phyloP scores from a whole-genome alignment of 1,140 invertebrate species.

The Microplitis demolitor region DNA sequence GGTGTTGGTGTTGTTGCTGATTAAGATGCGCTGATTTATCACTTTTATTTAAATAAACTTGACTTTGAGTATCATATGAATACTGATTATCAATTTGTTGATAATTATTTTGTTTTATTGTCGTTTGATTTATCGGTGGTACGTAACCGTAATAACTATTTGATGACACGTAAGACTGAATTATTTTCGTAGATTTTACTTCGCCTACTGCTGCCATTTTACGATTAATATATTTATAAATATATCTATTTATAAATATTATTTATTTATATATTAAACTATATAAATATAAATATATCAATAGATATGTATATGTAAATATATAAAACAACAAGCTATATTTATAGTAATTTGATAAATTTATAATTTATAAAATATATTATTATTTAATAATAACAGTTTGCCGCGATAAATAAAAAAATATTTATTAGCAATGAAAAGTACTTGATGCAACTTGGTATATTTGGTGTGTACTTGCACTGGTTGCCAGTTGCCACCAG shows the following conservation, averaged over 20 bases:
- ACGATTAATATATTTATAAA: neutral
- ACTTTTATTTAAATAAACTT: conserved; percentile 1
- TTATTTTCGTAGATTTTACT: conserved; percentile 25
- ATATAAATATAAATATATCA: too few relatives aligned
- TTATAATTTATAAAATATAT: too few relatives aligned
- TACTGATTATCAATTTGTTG: neutral
- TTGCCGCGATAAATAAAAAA: too few relatives aligned
- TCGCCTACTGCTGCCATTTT: conserved; percentile 39
- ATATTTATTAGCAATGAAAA: too few relatives aligned
- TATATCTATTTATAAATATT: neutral
- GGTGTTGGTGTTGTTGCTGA: conserved; percentile 9
- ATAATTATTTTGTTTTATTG: conserved; percentile 23
- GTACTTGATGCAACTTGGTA: too few relatives aligned
- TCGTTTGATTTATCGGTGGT: conserved; percentile 25
- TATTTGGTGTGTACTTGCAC: too few relatives aligned
- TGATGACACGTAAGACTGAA: conserved; percentile 43
- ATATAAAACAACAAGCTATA: too few relatives aligned
- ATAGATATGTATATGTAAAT: too few relatives aligned
- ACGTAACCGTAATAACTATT: conserved; percentile 49
- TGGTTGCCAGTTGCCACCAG: too few relatives aligned
- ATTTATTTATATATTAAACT: neutral
- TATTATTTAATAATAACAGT: too few relatives aligned
- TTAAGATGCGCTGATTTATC: neutral
- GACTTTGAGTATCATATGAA: neutral
- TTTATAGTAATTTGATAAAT: too few relatives aligned